Base-by-base conservation (phyloP, 1,140 invertebrate species). In the Diorhabda elongata region DNA sequence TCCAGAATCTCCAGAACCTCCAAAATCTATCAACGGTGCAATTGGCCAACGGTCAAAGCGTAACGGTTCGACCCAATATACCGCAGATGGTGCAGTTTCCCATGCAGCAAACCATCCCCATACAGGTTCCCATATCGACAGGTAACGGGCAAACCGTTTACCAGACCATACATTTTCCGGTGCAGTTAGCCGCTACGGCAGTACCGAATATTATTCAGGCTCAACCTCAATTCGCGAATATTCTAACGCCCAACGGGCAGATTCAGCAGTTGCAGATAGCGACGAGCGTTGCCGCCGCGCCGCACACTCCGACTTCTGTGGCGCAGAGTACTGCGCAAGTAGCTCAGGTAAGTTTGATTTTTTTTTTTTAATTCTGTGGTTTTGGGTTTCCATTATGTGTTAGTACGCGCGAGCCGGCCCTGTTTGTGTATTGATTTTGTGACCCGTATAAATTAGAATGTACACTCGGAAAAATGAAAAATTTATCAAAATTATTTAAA, bases 91-190 rank as follows among this genome's bases (percentile, higher is more conserved):
- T 95, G 3, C 93, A 95, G 79, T 88, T 94, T 73, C 89, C 89
- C 6, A 86, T 94, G 81, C 90, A 92, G 79, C 92, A 93, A 79
- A 92, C 92, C 11, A 92, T 97, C 58, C 94, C 95, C 0, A 92
- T 97, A 9, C 94, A 97, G 83, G 91, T 97, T 57, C 95, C 96
- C 2, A 93, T 98, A 66, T 92, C 93, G 69, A 90, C 92, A 5
- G 88, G 89, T 11, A 92, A 92, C 81, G 96, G 96, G 0, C 95
- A 97, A 81, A 97, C 94, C 0, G 88, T 97, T 64, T 94, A 95
- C 79, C 95, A 97, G 78, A 97, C 95, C 0, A 89, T 97, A 2
- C 94, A 97, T 81, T 90, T 97, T 75, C 95, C 94, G 0, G 85
- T 96, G 41, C 93, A 95, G 81, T 84, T 91, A 2, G 83, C 92